A percentile compares a stretch with the other conserved stretches of the same genome.
Evolutionary conservation across 2,113 vertebrate species (phyloP).

Genomic region (Macaca mulatta): DNA sequence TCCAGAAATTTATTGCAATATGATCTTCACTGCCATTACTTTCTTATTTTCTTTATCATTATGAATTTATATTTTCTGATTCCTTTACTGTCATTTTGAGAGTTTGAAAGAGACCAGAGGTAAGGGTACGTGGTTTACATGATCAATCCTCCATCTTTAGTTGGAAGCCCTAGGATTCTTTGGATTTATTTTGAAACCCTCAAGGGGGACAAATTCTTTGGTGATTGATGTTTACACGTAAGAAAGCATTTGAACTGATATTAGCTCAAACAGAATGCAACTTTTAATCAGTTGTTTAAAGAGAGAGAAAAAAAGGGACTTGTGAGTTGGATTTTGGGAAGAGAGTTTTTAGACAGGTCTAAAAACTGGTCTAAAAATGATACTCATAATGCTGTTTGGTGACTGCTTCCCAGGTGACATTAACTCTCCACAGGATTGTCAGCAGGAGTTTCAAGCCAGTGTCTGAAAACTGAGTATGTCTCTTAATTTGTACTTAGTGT

Average conservation of each 20-base stretch:
- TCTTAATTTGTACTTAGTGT: constrained; percentile 56
- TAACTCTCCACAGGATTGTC: not conserved
- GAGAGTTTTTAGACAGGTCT: not conserved
- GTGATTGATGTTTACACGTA: not conserved
- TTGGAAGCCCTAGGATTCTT: not conserved
- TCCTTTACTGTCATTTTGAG: not conserved
- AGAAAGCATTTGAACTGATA: not conserved
- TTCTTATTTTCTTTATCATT: not conserved
- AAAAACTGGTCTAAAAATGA: not conserved
- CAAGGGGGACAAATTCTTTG: not conserved
- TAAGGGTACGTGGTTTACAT: not conserved
- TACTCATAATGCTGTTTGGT: not conserved
- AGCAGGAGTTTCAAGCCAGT: not conserved
- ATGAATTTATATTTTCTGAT: not conserved
- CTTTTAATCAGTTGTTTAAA: constrained; percentile 1
- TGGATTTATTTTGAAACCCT: constrained; percentile 38
- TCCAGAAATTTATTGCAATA: not conserved
- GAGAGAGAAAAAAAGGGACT: not conserved
- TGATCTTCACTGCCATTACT: not conserved
- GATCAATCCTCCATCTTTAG: not conserved
- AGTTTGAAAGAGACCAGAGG: not conserved
- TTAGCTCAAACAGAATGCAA: not conserved
- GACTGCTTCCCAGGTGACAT: not conserved
- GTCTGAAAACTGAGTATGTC: constrained; percentile 5
- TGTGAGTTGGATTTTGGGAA: not conserved